phyloP scores from a whole-genome alignment of 2,888 invertebrate species.

The Hipparchia semele region DNA sequence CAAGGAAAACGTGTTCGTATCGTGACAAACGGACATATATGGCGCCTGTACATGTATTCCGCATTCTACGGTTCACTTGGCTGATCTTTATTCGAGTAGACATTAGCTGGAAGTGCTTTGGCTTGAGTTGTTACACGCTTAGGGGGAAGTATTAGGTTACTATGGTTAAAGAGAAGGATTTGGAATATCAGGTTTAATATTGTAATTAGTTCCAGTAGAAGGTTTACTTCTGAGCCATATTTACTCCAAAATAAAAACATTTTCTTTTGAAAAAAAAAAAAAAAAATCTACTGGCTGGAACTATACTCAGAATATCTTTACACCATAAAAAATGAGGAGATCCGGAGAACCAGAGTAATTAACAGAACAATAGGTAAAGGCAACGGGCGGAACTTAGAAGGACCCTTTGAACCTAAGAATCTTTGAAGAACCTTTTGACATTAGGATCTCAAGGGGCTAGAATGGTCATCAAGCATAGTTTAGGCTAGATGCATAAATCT shows the following conservation, averaged over 20 bases:
- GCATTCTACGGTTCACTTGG: constrained; percentile 34
- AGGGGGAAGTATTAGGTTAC: constrained; percentile 7
- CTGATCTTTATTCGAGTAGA: constrained; percentile 33
- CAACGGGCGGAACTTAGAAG: too few species aligned
- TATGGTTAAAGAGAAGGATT: constrained; percentile 1
- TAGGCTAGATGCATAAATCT: too few species aligned
- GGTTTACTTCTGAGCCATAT: neutral
- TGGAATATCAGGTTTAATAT: constrained; percentile 1
- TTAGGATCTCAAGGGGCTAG: too few species aligned
- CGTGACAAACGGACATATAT: constrained; percentile 21
- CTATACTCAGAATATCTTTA: too few species aligned
- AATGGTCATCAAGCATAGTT: too few species aligned
- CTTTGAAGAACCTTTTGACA: too few species aligned
- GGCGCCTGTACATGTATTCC: constrained; percentile 30
- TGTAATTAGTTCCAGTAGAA: constrained; percentile 1
- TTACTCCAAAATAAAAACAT: neutral
- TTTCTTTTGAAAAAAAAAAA: too few species aligned
- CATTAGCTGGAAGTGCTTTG: constrained; percentile 23
- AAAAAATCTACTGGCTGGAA: too few species aligned
- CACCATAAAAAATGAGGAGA: too few species aligned
- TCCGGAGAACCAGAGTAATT: too few species aligned
- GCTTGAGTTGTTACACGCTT: constrained; percentile 17
- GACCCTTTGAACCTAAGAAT: too few species aligned
- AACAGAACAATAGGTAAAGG: too few species aligned
- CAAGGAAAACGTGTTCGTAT: constrained; percentile 28